Percentiles rank a stretch among this genome's conserved stretches.
Evolutionary conservation across 2,888 invertebrate species (phyloP).

Genomic region (Ornithoptera priamus): DNA sequence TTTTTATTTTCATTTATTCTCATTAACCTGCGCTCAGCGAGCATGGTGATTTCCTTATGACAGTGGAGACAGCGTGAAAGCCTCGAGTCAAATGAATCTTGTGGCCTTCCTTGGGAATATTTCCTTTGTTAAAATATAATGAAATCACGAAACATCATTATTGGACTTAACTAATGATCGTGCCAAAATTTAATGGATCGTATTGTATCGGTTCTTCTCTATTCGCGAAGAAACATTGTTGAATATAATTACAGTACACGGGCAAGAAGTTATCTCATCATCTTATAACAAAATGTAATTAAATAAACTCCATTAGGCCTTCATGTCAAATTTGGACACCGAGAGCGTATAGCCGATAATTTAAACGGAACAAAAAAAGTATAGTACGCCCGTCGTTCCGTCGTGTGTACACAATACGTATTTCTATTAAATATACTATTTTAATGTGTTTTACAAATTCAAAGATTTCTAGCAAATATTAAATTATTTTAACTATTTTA

Average conservation of each 20-base stretch:
- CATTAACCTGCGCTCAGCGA: too few species aligned
- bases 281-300: background rate
- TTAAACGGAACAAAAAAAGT: background rate
- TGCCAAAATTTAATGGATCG: conserved; percentile 1
- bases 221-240: too few species aligned
- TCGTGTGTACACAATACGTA: background rate
- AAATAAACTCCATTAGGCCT: background rate
- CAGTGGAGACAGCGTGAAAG: too few species aligned
- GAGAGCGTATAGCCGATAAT: background rate
- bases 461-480: too few species aligned
- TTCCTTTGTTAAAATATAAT: background rate
- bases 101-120: background rate
- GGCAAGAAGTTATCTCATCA: too few species aligned
- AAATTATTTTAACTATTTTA: too few species aligned
- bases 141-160: background rate
- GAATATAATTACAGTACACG: too few species aligned
- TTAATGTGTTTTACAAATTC: background rate
- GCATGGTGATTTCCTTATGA: too few species aligned
- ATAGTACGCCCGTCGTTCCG: background rate
- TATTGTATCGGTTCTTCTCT: background rate
- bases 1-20: too few species aligned
- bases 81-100: too few species aligned
- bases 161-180: background rate
- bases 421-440: background rate
- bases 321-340: conserved; percentile 1